A percentile compares a stretch with the other conserved stretches of the same genome.
phyloP scores from a whole-genome alignment of 2,797 vertebrate species.

The Erithacus rubecula region DNA sequence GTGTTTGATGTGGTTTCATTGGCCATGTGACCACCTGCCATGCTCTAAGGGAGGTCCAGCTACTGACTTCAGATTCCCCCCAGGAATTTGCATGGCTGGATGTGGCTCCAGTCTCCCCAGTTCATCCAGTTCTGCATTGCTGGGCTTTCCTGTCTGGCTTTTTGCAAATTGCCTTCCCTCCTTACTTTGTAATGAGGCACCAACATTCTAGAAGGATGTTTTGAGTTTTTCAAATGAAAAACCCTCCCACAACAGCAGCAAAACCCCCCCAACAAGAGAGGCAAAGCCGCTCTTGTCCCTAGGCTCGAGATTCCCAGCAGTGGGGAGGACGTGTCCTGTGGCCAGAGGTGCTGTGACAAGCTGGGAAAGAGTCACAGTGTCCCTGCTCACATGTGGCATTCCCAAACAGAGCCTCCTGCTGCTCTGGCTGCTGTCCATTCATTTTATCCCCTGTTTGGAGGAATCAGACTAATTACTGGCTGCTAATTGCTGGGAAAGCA shows the following conservation, averaged over 20 bases:
- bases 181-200: background rate
- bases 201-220: background rate
- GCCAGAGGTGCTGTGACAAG: background rate
- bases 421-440: background rate
- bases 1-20: background rate
- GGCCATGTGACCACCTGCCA: fast-evolving
- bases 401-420: background rate
- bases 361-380: background rate
- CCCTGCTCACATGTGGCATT: background rate
- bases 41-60: background rate
- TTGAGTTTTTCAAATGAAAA: background rate
- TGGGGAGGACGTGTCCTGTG: background rate
- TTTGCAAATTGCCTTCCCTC: background rate
- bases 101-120: background rate
- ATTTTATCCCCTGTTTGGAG: background rate
- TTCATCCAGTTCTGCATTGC: background rate
- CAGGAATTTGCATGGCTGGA: background rate
- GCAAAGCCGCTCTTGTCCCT: background rate
- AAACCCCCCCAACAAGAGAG: background rate
- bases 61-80: background rate
- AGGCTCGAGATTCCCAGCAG: background rate
- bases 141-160: background rate
- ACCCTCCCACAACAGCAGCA: background rate
- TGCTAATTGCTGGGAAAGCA: constrained; percentile 7
- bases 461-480: background rate